A percentile compares a stretch with the other conserved stretches of the same genome.
Evolutionary conservation across 1,140 invertebrate species (phyloP).

Genomic region (Brachionus manjavacas): DNA sequence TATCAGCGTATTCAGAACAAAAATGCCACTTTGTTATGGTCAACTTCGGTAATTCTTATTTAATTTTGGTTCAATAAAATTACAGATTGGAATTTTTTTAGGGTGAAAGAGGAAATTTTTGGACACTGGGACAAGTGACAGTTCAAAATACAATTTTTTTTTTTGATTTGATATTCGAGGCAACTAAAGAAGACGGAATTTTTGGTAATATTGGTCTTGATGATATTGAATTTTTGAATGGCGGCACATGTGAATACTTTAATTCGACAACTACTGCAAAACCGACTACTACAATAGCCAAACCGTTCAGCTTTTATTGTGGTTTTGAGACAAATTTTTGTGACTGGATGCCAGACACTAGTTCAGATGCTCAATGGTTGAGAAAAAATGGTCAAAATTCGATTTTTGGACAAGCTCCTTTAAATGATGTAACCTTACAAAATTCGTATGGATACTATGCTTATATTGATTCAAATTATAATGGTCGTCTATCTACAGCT

Average conservation of each 20-base stretch:
- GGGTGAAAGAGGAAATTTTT: conserved; percentile 21
- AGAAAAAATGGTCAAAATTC: neutral
- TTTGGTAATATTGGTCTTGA: conserved; percentile 4
- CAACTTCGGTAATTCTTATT: neutral
- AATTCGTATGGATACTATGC: conserved; percentile 38
- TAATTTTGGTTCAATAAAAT: neutral
- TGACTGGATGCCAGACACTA: neutral
- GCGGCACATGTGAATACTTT: conserved; percentile 20
- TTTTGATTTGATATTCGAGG: conserved; percentile 42
- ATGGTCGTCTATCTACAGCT: neutral
- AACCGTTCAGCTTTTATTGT: neutral
- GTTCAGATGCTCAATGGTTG: neutral
- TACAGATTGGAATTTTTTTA: neutral
- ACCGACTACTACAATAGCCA: neutral
- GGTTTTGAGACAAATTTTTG: conserved; percentile 40
- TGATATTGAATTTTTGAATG: conserved; percentile 23
- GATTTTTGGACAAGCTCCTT: conserved; percentile 18
- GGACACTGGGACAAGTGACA: neutral
- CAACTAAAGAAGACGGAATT: neutral
- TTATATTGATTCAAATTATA: neutral
- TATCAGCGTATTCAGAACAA: conserved; percentile 43
- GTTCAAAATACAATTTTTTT: neutral
- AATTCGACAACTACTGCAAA: conserved; percentile 15
- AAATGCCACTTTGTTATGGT: neutral
- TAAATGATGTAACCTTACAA: conserved; percentile 27